Evolutionary conservation across 1,140 invertebrate species (phyloP).

Genomic region (Conopomorpha cramerella): DNA sequence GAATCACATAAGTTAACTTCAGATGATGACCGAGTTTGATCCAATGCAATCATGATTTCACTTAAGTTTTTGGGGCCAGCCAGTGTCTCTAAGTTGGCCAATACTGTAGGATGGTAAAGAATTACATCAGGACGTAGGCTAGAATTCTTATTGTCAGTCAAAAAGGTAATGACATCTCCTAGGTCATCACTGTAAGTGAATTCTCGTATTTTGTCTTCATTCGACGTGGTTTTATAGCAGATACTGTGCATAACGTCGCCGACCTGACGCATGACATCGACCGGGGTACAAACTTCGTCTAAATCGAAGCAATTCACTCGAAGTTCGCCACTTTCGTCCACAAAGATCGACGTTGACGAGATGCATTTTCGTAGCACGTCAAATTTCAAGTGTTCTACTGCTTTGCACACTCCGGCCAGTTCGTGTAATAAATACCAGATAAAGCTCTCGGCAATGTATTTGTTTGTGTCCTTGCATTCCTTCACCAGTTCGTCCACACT

Average conservation of each 20-base stretch:
- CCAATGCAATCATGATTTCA: slow-evolving; percentile 24
- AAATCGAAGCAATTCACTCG: slow-evolving; percentile 47
- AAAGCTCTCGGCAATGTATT: slow-evolving; percentile 39
- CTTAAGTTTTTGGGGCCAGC: slow-evolving; percentile 15
- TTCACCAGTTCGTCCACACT: slow-evolving; percentile 33
- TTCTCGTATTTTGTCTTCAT: slow-evolving; percentile 18
- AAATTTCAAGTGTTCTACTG: slow-evolving; percentile 24
- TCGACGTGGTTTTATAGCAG: slow-evolving; percentile 16
- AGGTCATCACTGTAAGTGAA: slow-evolving; percentile 46
- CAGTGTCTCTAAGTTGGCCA: slow-evolving; percentile 31
- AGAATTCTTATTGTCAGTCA: slow-evolving; percentile 27
- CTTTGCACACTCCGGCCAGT: slow-evolving; percentile 29
- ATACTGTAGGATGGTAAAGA: slow-evolving; percentile 48
- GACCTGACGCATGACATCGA: slow-evolving; percentile 28
- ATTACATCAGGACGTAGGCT: slow-evolving; percentile 37
- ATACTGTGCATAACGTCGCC: slow-evolving; percentile 26
- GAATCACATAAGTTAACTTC: slow-evolving; percentile 44
- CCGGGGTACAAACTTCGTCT: slow-evolving; percentile 4
- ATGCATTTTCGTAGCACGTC: slow-evolving; percentile 34
- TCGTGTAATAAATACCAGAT: slow-evolving; percentile 46
- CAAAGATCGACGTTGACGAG: slow-evolving; percentile 28
- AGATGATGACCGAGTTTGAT: slow-evolving; percentile 15
- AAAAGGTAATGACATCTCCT: slow-evolving; percentile 30
- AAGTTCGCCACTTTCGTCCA: slow-evolving; percentile 28
- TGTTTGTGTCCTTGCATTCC: slow-evolving; percentile 25